Base-by-base conservation (phyloP, 1,140 invertebrate genomes). In the Helicoverpa zea region DNA sequence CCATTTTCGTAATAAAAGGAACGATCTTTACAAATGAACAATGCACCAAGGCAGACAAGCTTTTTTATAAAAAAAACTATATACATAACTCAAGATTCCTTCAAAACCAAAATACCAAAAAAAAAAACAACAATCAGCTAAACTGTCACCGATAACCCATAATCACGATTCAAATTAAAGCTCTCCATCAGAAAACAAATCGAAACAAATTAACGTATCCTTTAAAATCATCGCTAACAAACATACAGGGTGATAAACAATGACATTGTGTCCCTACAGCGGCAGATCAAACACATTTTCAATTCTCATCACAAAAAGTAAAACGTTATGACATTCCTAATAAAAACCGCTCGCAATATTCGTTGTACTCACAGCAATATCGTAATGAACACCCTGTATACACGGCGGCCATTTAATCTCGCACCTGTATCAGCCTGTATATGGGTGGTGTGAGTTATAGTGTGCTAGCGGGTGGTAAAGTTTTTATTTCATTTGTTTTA, bases 321-420 rank as follows among this genome's bases (percentile, higher is more conserved):
- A 85, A 88, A 72, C 89, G 89, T 91, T 92, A 92, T 91, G 91
- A 92, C 88, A 86, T 81, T 82, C 87, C 91, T 92, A 93, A 93
- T 93, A 92, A 92, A 93, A 94, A 88, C 88, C 83, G 86, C 83
- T 83, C 80, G 89, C 92, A 88, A 89, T 94, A 92, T 90, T 89
- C 90, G 86, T 88, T 88, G 89, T 89, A 87, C 86, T 90, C 88
- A 87, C 87, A 87, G 90, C 91, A 92, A 94, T 94, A 94, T 90
- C 91, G 90, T 94, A 94, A 94, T 94, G 92, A 94, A 94, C 91
- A 94, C 86, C 88, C 89, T 92, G 90, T 92, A 92, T 92, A 93
- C 91, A 92, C 89, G 87, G 87, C 82, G 86, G 86, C 90, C 92
- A 94, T 94, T 94, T 92, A 94, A 94, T 94, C 91, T 94, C 91